Conservation (phyloP, 1,140 invertebrate genomes). For the Drosophila cardini region DNA sequence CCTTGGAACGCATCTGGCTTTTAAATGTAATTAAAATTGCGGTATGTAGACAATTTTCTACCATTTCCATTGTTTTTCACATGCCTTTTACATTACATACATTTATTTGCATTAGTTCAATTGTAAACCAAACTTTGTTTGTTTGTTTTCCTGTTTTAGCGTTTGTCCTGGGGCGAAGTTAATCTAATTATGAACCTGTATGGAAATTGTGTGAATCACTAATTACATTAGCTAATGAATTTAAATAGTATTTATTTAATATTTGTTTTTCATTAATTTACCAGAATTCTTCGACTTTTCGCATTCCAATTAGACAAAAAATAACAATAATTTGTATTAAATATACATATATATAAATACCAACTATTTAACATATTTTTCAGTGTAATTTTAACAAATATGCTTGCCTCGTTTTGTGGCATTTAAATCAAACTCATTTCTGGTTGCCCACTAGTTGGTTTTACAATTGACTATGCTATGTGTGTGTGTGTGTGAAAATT, state of each 20-base stretch:
- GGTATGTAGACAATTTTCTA: constrained; percentile 10
- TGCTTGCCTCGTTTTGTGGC: constrained; percentile 53
- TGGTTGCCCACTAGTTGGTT: constrained; percentile 50
- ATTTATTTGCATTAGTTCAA: constrained; percentile 65
- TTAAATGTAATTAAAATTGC: constrained; percentile 71
- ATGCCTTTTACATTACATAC: constrained; percentile 4
- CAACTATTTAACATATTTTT: constrained; percentile 39
- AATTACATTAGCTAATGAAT: constrained; percentile 79
- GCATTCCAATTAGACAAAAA: constrained; percentile 52
- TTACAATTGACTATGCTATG: constrained; percentile 27
- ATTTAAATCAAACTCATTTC: constrained; percentile 68
- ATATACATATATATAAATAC: constrained; percentile 50
- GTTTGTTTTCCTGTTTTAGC: constrained; percentile 1
- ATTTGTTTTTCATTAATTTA: constrained; percentile 67
- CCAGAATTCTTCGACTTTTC: constrained; percentile 33
- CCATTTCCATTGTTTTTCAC: constrained; percentile 54
- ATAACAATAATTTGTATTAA: constrained; percentile 61
- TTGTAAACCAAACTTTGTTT: constrained; percentile 58
- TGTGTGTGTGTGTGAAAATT: constrained; percentile 30
- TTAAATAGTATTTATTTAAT: constrained; percentile 73
- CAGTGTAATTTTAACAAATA: constrained; percentile 53
- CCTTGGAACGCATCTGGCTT: constrained; percentile 42
- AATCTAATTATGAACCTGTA: constrained; percentile 65
- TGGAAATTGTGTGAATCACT: constrained; percentile 45
- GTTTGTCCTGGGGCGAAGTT: constrained; percentile 38